These are phyloP conservation scores for Sitta carolinensis DNA, from an alignment of 2,797 vertebrate genomes.

Conservation along the genomic window DNA sequence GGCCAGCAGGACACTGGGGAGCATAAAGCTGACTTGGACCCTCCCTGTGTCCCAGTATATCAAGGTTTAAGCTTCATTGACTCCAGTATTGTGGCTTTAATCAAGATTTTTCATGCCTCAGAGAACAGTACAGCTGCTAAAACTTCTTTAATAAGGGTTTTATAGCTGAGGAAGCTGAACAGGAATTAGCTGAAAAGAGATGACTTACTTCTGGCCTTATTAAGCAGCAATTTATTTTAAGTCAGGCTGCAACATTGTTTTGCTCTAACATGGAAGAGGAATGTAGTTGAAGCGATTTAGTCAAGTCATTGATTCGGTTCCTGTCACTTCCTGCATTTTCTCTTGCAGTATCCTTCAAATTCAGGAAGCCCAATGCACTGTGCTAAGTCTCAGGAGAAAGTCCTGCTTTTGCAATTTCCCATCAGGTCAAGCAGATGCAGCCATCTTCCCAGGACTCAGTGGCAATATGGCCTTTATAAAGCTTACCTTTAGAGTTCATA, in stretches of 20 bases:
- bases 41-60: not conserved
- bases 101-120: constrained; percentile 57
- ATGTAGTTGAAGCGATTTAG: not conserved
- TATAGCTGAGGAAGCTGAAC: constrained; percentile 1
- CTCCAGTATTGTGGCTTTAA: constrained; percentile 27
- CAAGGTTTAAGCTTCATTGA: constrained; percentile 55
- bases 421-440: not conserved
- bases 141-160: constrained; percentile 48
- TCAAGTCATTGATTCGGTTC: not conserved
- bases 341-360: not conserved
- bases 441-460: not conserved
- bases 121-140: constrained; percentile 58
- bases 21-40: not conserved
- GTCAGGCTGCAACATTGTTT: not conserved
- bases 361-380: not conserved
- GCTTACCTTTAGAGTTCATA: not conserved
- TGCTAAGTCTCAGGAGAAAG: not conserved
- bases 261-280: not conserved
- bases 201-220: constrained; percentile 11
- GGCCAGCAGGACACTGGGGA: not conserved
- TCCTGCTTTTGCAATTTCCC: not conserved
- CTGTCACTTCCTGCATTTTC: not conserved
- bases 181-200: constrained; percentile 34
- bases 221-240: constrained; percentile 27
- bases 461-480: not conserved